Evolutionary conservation across 1,140 invertebrate species (phyloP).

Genomic region (Pemphigus obesinymphae): DNA sequence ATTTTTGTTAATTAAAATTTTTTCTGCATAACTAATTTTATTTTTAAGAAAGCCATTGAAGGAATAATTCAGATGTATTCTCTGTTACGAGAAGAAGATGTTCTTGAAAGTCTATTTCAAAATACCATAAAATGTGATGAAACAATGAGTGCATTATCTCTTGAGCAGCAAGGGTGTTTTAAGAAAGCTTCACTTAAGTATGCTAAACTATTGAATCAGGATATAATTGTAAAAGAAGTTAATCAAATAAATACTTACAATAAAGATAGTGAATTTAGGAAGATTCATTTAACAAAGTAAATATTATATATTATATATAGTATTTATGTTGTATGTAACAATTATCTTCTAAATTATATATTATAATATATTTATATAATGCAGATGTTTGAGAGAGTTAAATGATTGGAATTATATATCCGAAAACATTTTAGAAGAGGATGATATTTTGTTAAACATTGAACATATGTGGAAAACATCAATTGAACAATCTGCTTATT

Average conservation of each 20-base stretch:
- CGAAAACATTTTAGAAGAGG: background rate
- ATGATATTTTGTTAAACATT: background rate
- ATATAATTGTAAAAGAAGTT: background rate
- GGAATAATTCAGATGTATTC: slow-evolving; percentile 22
- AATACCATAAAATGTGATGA: background rate
- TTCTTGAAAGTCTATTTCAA: slow-evolving; percentile 7
- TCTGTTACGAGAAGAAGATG: background rate
- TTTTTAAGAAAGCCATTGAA: slow-evolving; percentile 3
- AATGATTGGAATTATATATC: background rate
- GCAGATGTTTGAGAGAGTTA: slow-evolving; percentile 11
- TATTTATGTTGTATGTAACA: too few species aligned
- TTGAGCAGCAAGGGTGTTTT: slow-evolving; percentile 23
- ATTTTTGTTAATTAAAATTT: background rate
- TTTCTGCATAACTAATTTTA: background rate
- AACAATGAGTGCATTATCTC: background rate
- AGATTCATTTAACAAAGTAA: slow-evolving; percentile 20
- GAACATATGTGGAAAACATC: slow-evolving; percentile 10
- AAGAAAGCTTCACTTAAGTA: background rate
- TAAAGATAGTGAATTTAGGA: background rate
- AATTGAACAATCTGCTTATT: background rate
- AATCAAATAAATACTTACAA: background rate
- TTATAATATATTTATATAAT: background rate
- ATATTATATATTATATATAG: background rate
- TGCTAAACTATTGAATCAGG: background rate
- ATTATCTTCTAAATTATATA: background rate